phyloP scores from a whole-genome alignment of 2,797 vertebrate genomes.

The Potorous gilbertii region DNA sequence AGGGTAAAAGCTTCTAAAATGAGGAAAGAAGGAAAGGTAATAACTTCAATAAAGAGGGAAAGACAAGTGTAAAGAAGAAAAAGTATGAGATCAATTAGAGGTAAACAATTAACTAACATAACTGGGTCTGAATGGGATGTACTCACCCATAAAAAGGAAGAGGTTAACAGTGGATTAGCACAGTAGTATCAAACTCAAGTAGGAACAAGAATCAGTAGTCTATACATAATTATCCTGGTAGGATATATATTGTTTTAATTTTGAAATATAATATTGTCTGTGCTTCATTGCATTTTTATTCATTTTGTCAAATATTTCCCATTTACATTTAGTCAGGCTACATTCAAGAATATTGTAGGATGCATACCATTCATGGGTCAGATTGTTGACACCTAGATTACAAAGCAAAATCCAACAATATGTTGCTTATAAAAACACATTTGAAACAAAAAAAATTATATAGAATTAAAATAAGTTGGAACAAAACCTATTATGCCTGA shows the following conservation, averaged over 20 bases:
- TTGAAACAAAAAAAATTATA: neutral
- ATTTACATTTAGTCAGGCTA: neutral
- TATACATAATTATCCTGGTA: neutral
- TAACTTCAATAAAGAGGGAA: neutral
- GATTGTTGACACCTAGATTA: neutral
- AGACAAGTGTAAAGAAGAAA: neutral
- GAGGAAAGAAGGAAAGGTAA: neutral
- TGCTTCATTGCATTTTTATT: neutral
- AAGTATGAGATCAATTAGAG: neutral
- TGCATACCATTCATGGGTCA: neutral
- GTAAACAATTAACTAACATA: neutral
- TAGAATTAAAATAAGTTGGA: neutral
- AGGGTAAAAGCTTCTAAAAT: neutral
- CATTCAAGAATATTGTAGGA: neutral
- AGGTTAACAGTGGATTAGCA: neutral
- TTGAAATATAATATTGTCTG: neutral
- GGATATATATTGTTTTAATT: neutral
- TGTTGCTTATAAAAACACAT: neutral
- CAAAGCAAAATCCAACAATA: neutral
- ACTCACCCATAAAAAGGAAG: neutral
- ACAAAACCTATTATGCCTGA: neutral
- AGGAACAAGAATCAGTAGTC: neutral
- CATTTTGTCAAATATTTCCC: neutral
- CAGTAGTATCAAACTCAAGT: neutral
- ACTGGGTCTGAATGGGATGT: neutral